Evolutionary conservation across 2,797 vertebrate genomes (phyloP).

Genomic region (Botia kubotai): DNA sequence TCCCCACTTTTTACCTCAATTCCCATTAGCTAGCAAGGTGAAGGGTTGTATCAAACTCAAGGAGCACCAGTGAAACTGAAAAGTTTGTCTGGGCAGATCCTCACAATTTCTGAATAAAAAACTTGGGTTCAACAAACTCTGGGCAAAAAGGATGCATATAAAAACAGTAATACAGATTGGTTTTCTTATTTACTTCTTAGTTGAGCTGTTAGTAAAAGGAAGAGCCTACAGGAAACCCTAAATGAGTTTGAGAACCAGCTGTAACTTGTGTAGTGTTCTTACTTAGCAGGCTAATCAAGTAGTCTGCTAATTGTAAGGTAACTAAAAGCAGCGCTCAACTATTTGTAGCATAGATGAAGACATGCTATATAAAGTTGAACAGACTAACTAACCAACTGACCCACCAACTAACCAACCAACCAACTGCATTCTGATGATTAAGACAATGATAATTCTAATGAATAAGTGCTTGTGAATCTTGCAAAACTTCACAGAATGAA

Average conservation of each 20-base stretch:
- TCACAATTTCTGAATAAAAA: neutral
- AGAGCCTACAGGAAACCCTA: neutral
- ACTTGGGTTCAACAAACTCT: neutral
- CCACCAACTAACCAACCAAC: too few species aligned
- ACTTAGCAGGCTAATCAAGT: too few species aligned
- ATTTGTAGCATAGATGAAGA: too few species aligned
- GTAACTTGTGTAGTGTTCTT: too few species aligned
- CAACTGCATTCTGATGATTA: too few species aligned
- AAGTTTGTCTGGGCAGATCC: constrained; percentile 4
- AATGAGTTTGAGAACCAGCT: too few species aligned
- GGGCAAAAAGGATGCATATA: constrained; percentile 21
- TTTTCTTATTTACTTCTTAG: neutral
- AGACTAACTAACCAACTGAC: too few species aligned
- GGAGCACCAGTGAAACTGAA: neutral
- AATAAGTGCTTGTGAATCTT: neutral
- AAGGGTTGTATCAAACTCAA: neutral
- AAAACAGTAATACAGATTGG: neutral
- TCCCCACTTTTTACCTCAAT: constrained; percentile 42
- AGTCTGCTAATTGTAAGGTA: too few species aligned
- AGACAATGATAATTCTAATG: too few species aligned
- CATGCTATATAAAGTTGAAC: too few species aligned
- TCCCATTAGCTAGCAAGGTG: constrained; percentile 14
- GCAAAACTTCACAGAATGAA: neutral
- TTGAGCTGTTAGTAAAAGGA: neutral
- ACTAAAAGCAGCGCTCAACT: too few species aligned